These are phyloP conservation scores for Drosophila elegans DNA, from an alignment of 1,140 invertebrate species.

Conservation along the genomic window DNA sequence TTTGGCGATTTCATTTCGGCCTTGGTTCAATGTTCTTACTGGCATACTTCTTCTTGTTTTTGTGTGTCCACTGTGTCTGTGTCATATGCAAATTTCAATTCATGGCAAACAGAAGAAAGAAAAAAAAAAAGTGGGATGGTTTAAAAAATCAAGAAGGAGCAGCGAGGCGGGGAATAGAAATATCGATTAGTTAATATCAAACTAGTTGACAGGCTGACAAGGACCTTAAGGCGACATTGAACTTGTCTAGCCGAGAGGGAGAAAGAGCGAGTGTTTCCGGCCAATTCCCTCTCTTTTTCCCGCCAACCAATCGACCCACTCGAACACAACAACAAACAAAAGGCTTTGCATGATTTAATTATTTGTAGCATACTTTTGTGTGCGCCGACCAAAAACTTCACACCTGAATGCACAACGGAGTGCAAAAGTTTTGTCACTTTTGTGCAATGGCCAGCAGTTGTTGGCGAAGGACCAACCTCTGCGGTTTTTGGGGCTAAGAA, in stretches of 20 bases:
- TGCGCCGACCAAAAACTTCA: conserved; percentile 75
- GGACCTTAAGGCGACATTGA: conserved; percentile 65
- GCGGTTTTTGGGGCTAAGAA: conserved; percentile 19
- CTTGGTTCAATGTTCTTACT: conserved; percentile 11
- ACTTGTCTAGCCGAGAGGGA: conserved; percentile 57
- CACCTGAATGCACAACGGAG: conserved; percentile 68
- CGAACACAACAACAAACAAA: conserved; percentile 45
- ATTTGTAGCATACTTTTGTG: conserved; percentile 78
- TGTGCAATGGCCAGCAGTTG: conserved; percentile 57
- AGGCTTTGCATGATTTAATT: conserved; percentile 74
- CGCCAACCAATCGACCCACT: not conserved
- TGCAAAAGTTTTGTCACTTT: conserved; percentile 69
- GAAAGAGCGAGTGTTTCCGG: conserved; percentile 21
- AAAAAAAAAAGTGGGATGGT: not conserved
- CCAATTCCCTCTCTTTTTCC: not conserved
- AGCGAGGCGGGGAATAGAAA: conserved; percentile 51
- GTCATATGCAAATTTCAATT: conserved; percentile 60
- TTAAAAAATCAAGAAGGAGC: not conserved
- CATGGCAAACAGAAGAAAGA: conserved; percentile 12
- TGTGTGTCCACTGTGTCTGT: conserved; percentile 20
- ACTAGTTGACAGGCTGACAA: conserved; percentile 70
- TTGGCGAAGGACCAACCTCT: conserved; percentile 52
- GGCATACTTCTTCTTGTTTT: conserved; percentile 18
- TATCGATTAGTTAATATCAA: conserved; percentile 78
- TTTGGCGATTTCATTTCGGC: conserved; percentile 29